phyloP scores from a whole-genome alignment of 2,888 invertebrate species.

The Scaptomyza flava region DNA sequence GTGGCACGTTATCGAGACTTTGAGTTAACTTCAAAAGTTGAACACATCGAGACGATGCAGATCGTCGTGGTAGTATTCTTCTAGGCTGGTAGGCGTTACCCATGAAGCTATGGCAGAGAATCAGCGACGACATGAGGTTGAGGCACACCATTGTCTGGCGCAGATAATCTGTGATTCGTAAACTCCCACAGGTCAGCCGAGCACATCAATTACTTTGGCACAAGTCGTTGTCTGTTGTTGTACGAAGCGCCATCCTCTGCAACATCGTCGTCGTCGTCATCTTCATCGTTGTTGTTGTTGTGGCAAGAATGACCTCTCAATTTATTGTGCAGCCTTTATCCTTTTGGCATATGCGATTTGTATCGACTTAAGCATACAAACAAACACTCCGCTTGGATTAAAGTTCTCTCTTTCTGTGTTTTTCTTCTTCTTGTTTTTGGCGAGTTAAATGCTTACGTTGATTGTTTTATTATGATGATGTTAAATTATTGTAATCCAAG shows the following conservation, averaged over 20 bases:
- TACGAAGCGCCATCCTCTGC: conserved; percentile 42
- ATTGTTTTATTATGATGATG: conserved; percentile 84
- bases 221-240: conserved; percentile 65
- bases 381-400: conserved; percentile 16
- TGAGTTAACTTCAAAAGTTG: conserved; percentile 1
- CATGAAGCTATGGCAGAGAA: conserved; percentile 35
- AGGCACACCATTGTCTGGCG: conserved; percentile 78
- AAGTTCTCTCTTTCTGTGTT: neutral
- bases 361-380: conserved; percentile 74
- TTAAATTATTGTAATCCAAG: conserved; percentile 84
- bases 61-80: conserved; percentile 5
- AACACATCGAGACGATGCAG: neutral
- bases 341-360: conserved; percentile 79
- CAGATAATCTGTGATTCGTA: conserved; percentile 82
- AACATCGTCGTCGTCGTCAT: conserved; percentile 12
- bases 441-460: conserved; percentile 78
- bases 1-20: conserved; percentile 47
- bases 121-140: conserved; percentile 72
- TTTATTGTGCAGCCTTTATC: conserved; percentile 78
- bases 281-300: conserved; percentile 41
- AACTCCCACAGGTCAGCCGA: conserved; percentile 83
- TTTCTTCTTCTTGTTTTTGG: conserved; percentile 24
- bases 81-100: conserved; percentile 54
- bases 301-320: conserved; percentile 78
- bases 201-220: conserved; percentile 83